Base-by-base conservation (phyloP, 2,113 vertebrate species). In the Crotophaga sulcirostris region DNA sequence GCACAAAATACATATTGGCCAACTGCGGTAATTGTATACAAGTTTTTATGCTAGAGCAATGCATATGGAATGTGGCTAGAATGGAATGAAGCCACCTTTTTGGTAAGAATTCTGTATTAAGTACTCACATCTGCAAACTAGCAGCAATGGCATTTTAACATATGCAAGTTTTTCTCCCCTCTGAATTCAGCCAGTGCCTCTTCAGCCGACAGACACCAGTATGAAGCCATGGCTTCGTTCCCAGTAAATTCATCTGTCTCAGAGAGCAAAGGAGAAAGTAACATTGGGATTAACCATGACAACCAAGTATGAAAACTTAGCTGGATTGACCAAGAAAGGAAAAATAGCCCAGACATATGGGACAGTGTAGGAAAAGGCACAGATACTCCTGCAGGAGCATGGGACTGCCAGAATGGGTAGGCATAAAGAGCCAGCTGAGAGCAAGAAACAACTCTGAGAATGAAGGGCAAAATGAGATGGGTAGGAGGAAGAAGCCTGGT, bases 311-410 rank as follows among this genome's bases (percentile, higher is more conserved):
- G 73, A 67, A 84, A 92, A 88, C 17, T 45, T 69, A 34, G 38
- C 56, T 86, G 67, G 75, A 83, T 79, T 93, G 95, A 95, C 82
- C 92, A 87, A 82, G 67, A 66, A 91, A 81, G 74, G 70, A 60
- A 97, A 96, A 91, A 79, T 72, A 90, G 21, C 58, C 66, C 54
- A 56, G 66, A 72, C 62, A 47, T 91, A 76, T 82, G 49, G 66
- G 78, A 63, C 3, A 2, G 62, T 56, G 54, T 18, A 79, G 45
- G 85, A 80, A 87, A 86, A 90, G 72, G 38, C 21, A 4, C 79
- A 94, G 80, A 80, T 77, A 77, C 75, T 90, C 40, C 75, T 42
- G 21, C 3, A 73, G 42, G 25, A 94, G n/a, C 78, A 87, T 25
- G 49, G 66, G 21, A 51, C 55, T 93, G 79, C 23, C 83, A 67